Percentiles rank a stretch among this genome's conserved stretches.
Conservation (phyloP, 2,113 vertebrate genomes). For the Lathamus discolor region DNA sequence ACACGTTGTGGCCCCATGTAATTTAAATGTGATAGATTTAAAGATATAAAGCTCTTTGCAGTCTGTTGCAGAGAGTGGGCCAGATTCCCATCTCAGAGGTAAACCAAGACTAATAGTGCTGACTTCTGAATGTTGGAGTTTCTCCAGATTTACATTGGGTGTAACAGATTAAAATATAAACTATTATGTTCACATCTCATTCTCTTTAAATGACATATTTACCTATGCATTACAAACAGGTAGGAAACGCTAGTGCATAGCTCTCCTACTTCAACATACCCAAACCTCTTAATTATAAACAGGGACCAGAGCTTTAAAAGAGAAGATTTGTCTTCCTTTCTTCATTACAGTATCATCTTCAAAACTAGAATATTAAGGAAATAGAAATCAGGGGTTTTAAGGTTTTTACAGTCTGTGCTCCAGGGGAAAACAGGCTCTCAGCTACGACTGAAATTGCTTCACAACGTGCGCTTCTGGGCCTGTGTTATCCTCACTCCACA, state of each 20-base stretch:
- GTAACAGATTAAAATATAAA: slow-evolving; percentile 9
- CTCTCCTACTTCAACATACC: neutral
- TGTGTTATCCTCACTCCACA: slow-evolving; percentile 72
- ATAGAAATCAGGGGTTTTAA: slow-evolving; percentile 68
- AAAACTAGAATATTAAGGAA: slow-evolving; percentile 75
- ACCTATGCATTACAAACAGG: neutral
- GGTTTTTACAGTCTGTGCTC: slow-evolving; percentile 73
- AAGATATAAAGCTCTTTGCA: slow-evolving; percentile 45
- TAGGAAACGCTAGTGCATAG: neutral
- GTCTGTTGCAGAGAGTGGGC: neutral
- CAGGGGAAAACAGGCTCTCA: slow-evolving; percentile 78
- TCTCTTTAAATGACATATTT: slow-evolving; percentile 42
- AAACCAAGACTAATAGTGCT: neutral
- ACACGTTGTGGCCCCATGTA: neutral
- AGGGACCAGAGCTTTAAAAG: neutral
- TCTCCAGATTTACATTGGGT: neutral
- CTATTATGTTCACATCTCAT: neutral
- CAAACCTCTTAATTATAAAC: neutral
- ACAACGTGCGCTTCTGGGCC: slow-evolving; percentile 68
- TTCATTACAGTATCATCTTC: slow-evolving; percentile 50
- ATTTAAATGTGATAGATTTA: slow-evolving; percentile 55
- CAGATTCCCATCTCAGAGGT: slow-evolving; percentile 27
- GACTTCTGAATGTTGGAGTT: slow-evolving; percentile 18
- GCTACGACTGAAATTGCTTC: slow-evolving; percentile 79
- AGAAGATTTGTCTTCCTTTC: slow-evolving; percentile 34